These are phyloP conservation scores for cat (Felis catus) DNA, from an alignment of 2,113 vertebrate genomes.

Conservation along the genomic window F.catus_Fca126_mat1.0 CM031417.1:134317501-134318000, in stretches of 20 bases:
- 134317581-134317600: accelerated
- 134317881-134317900: accelerated
- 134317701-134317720: not conserved
- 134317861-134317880: constrained; percentile 71
- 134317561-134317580: not conserved
- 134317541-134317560: not conserved
- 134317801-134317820: constrained; percentile 51
- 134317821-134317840: constrained; percentile 22
- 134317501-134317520: not conserved
- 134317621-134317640: not conserved
- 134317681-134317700: not conserved
- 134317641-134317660: not conserved
- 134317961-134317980: no score
- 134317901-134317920: constrained; percentile 9
- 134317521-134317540: accelerated
- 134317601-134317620: not conserved
- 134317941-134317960: not conserved
- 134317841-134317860: constrained; percentile 4
- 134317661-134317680: not conserved
- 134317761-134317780: constrained; percentile 67
- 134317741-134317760: not conserved
- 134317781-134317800: constrained; percentile 62
- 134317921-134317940: not conserved
- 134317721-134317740: not conserved
- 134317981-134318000: not conserved